These are phyloP conservation scores for Pseudachorutes palmiensis DNA, from an alignment of 1,140 invertebrate species.

Conservation along the genomic window DNA sequence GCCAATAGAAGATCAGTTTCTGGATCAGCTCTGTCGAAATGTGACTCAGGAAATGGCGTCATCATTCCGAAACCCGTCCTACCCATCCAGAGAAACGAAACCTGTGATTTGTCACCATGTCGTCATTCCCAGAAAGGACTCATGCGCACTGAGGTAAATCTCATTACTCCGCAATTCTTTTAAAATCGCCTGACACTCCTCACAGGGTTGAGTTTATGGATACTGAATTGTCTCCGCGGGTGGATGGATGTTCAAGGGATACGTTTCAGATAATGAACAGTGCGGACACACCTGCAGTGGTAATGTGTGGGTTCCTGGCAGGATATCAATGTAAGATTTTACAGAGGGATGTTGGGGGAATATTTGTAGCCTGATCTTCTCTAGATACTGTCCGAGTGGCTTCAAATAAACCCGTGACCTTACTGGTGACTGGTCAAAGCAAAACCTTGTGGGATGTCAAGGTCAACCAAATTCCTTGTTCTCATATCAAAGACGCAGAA, in stretches of 20 bases:
- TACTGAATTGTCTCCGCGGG: not conserved
- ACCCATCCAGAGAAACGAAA: not conserved
- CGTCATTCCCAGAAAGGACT: not conserved
- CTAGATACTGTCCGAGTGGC: slow-evolving; percentile 41
- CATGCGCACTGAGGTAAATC: not conserved
- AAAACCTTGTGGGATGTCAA: slow-evolving; percentile 41
- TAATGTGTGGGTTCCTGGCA: slow-evolving; percentile 41
- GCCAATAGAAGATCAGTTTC: not conserved
- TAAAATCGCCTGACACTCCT: not conserved
- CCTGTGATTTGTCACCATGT: not conserved
- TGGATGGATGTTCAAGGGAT: slow-evolving; percentile 42
- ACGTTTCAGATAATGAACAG: slow-evolving; percentile 43
- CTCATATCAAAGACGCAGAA: slow-evolving; percentile 30
- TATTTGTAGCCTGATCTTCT: slow-evolving; percentile 24
- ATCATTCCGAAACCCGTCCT: not conserved
- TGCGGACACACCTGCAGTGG: slow-evolving; percentile 42
- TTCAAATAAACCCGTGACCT: slow-evolving; percentile 39
- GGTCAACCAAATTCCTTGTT: slow-evolving; percentile 40
- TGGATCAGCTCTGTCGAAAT: not conserved
- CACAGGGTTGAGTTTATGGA: slow-evolving; percentile 1
- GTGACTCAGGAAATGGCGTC: not conserved
- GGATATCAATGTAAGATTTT: slow-evolving; percentile 42
- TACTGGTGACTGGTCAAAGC: slow-evolving; percentile 42
- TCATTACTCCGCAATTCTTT: not conserved
- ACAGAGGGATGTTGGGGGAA: not conserved